A percentile compares a stretch with the other conserved stretches of the same genome.
These are phyloP conservation scores for Hyles vespertilio DNA, from an alignment of 1,140 invertebrate genomes.

Conservation along the genomic window DNA sequence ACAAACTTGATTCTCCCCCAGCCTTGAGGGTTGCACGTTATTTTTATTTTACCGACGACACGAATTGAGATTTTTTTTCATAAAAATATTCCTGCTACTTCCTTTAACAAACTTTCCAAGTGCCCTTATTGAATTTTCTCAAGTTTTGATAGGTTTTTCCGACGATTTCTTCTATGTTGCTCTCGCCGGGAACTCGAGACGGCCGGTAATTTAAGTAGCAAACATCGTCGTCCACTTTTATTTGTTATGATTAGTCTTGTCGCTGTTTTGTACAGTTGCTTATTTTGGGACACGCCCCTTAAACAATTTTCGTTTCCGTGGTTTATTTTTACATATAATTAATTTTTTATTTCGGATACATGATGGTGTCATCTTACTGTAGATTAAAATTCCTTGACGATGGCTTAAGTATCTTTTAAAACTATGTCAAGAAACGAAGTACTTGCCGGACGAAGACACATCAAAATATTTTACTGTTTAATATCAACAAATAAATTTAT, in stretches of 20 bases:
- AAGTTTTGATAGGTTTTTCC: constrained; percentile 73
- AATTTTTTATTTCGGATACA: too few species aligned
- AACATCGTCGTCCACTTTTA: constrained; percentile 24
- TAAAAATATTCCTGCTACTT: constrained; percentile 66
- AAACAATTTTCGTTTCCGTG: too few species aligned
- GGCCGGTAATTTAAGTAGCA: constrained; percentile 45
- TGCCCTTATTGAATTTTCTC: constrained; percentile 72
- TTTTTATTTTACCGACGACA: constrained; percentile 64
- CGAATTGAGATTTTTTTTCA: constrained; percentile 63
- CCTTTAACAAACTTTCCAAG: constrained; percentile 68
- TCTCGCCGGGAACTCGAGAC: constrained; percentile 42
- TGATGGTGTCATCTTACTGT: too few species aligned
- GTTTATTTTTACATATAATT: too few species aligned
- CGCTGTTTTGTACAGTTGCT: neutral
- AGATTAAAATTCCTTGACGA: too few species aligned
- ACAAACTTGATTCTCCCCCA: constrained; percentile 29
- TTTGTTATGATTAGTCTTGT: constrained; percentile 2
- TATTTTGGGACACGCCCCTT: neutral
- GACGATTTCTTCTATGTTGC: constrained; percentile 44
- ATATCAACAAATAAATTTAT: too few species aligned
- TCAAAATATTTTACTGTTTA: too few species aligned
- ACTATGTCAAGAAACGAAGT: too few species aligned
- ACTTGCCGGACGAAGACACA: too few species aligned
- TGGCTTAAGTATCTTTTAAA: too few species aligned
- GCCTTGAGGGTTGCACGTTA: constrained; percentile 33